Evolutionary conservation across 2,888 invertebrate species (phyloP), one percentile per base, ranked within the genome.

Genomic region (Crepidodera aurea): DNA sequence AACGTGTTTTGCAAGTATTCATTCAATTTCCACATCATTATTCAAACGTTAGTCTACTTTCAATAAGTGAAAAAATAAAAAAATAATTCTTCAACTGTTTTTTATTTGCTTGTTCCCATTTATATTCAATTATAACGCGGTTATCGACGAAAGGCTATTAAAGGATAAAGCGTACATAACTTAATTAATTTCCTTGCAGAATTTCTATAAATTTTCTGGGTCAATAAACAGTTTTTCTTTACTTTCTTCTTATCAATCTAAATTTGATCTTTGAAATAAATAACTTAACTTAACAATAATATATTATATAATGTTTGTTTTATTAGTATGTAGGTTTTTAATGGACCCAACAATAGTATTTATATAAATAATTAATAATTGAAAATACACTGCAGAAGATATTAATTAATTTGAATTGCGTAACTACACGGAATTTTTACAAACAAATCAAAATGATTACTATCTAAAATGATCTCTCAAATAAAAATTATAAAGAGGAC

Each of bases 151-250:
- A n/a, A n/a, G 39, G 13, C 39, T 48, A 48, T 48, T 48, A 48
- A 27, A 48, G 15, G 27, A 48, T 48, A 2, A 48, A 27, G 48
- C 48, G 48, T 48, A 48, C 1, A 44, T 44, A 48, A 27, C 12
- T 8, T 29, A 13, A 39, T 53, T 53, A 53, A 39, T 39, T 53
- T 53, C 12, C 25, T 13, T 53, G 37, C 25, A 39, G 22, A 53
- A 39, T 22, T 53, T 56, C 34, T 37, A 48, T 48, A 56, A 34
- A 19, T 56, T 56, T 56, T 46, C 46, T 46, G 34, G 55, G 55
- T 56, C 55, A 56, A 56, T 56, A 34, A 32, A 46, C 29, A 10
- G 22, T 56, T 44, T 44, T 46, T 46, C 15, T 27, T 39, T n/a
- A 46, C 55, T 56, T 56, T 56, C 55, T 56, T 32, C 34, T 15